phyloP scores from a whole-genome alignment of 2,888 invertebrate genomes.

The Drosophila yooni region DNA sequence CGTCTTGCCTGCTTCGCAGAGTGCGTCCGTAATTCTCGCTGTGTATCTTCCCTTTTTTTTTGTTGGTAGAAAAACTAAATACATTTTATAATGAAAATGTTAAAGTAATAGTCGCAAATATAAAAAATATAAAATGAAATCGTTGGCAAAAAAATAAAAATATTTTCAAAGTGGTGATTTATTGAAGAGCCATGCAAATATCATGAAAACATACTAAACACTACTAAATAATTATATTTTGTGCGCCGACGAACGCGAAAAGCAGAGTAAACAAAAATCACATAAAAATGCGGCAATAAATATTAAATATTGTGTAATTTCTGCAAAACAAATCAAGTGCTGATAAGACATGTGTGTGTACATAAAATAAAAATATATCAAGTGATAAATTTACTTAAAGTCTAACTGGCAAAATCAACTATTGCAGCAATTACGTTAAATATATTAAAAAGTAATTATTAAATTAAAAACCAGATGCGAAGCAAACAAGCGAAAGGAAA shows the following conservation, averaged over 20 bases:
- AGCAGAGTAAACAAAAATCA: constrained; percentile 25
- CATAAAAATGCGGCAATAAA: constrained; percentile 10
- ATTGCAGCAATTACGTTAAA: background rate
- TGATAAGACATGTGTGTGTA: background rate
- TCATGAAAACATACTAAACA: background rate
- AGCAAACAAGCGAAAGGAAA: constrained; percentile 4
- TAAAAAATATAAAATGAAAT: constrained; percentile 20
- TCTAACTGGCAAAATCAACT: background rate
- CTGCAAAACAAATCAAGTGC: background rate
- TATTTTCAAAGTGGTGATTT: constrained; percentile 1
- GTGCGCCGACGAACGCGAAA: constrained; percentile 1
- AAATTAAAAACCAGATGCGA: constrained; percentile 2
- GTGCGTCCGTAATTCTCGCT: constrained; percentile 1
- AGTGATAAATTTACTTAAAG: background rate
- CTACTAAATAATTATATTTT: constrained; percentile 5
- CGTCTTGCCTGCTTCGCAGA: constrained; percentile 17
- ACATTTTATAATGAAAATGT: background rate
- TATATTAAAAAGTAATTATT: background rate
- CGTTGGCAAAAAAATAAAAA: constrained; percentile 20
- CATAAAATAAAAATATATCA: background rate
- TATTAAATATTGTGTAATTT: constrained; percentile 43
- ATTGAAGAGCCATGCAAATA: constrained; percentile 2
- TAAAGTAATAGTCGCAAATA: background rate
- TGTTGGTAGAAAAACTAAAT: constrained; percentile 4
- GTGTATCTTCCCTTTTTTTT: constrained; percentile 27